Evolutionary conservation across 2,797 vertebrate species (phyloP), one percentile per base, ranked within the genome.

Genomic region (Pristis pectinata): DNA sequence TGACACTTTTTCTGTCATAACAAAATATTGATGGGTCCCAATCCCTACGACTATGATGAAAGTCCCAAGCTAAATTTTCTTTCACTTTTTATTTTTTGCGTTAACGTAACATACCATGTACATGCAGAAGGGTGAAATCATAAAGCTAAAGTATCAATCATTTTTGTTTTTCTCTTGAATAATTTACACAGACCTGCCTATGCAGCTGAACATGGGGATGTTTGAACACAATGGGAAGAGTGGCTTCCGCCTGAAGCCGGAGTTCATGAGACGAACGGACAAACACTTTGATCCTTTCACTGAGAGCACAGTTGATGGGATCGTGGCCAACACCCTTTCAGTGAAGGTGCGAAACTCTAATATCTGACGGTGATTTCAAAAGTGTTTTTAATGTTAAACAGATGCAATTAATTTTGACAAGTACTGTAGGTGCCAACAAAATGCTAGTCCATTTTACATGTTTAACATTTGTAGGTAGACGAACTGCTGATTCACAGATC

Each of bases 171-270:
- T 41, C 27, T 7, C 19, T 37, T 41, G 30, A 89, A 64, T 41
- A 8, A 37, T 67, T 30, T 94, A 77, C 37, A 53, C 96, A 99
- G 99, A 99, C 96, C 97, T 99, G 95, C 98, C 98, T 96, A 99
- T 99, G 99, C 99, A 99, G 97, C 97, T 99, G 95, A 99, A 99
- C 96, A 98, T 99, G 97, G 98, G 99, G 80, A 99, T 99, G 98
- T 99, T 98, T 0, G 99, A 99, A 94, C 99, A 99, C 96, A 99
- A 99, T 2, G 98, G 99, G 13, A 99, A 99, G 96, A 98, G 98
- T 64, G 99, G 99, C 85, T 99, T 97, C 96, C 97, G 98, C 77
- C 96, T 99, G 92, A 99, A 99, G 95, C 99, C 99, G 0, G 99
- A 99, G 96, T 99, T 99, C 82, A 99, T 99, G 99, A 98, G 99